Evolutionary conservation across 1,140 invertebrate species (phyloP), one percentile per base, ranked within the genome.

Genomic region (Nomia melanderi): DNA sequence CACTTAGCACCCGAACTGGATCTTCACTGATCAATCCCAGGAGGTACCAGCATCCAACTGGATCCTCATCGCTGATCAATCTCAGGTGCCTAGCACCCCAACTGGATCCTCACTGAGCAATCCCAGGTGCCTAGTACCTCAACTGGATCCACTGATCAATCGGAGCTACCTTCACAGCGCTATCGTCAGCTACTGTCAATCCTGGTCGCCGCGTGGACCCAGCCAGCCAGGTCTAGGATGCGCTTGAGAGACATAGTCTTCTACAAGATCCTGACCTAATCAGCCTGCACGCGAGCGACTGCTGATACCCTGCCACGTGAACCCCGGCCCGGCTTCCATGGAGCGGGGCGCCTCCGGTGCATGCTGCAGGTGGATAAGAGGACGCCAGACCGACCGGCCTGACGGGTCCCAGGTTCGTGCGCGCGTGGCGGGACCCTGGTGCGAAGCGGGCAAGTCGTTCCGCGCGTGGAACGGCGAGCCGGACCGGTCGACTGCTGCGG

Each of bases 231-330:
- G 17, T 65, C 44, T 79, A 86, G 54, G 63, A 86, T 86, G 85
- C 44, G 44, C 60, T 56, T 71, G 71, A 81, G 64, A 54, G 77
- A 83, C 67, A 72, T 88, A 59, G 85, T 86, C 17, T 86, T 87
- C 75, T 88, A 88, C 27, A 86, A 88, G 75, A 87, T 87, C 64
- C 54, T 77, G 47, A 77, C 50, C 11, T 86, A 77, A 77, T 25
- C 20, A 25, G 57, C 17, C 64, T 3, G 3, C 2, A 14, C 14
- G 14, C 41, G 12, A 14, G 20, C 3, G 14, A 20, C 14, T 17
- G 41, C 41, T 12, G 20, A 44, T 4, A 17, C 41, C 5, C 41
- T 12, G 41, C 1, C 41, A 5, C 41, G 41, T 17, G n/a, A n/a
- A n/a, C n/a, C n/a, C n/a, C 2, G 14, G 41, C 29, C 62, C 54